These are phyloP conservation scores for Drosophila prosaltans DNA, from an alignment of 1,140 invertebrate species.

Conservation along the genomic window DNA sequence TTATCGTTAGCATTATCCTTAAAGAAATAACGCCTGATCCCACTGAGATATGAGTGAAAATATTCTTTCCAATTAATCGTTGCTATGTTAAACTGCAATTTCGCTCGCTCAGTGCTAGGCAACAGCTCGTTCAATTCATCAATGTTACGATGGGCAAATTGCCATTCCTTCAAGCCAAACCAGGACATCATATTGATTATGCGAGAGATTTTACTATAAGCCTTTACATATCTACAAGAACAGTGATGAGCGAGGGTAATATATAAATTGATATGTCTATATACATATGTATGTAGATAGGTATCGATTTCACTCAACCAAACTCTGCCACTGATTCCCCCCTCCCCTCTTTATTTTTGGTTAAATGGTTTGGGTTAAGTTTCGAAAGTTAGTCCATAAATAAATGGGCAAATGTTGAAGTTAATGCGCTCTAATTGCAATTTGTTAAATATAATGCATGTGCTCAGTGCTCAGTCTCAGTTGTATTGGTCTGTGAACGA, in stretches of 20 bases:
- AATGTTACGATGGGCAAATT: conserved; percentile 81
- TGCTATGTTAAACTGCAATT: conserved; percentile 83
- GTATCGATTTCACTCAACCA: neutral
- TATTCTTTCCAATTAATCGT: conserved; percentile 86
- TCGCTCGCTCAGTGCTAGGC: conserved; percentile 54
- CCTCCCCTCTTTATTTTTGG: neutral
- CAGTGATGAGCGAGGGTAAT: neutral
- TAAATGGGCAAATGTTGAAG: conserved; percentile 42
- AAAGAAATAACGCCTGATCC: conserved; percentile 85
- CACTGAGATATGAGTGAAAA: conserved; percentile 85
- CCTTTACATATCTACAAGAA: conserved; percentile 63
- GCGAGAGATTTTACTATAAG: conserved; percentile 77
- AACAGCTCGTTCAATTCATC: conserved; percentile 75
- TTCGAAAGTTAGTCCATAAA: conserved; percentile 54
- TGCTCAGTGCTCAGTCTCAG: conserved; percentile 9
- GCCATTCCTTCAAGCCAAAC: conserved; percentile 82
- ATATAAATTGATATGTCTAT: neutral
- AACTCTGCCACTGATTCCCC: too few species aligned
- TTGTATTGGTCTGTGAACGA: conserved; percentile 3
- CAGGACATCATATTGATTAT: conserved; percentile 83
- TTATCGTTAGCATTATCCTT: conserved; percentile 84
- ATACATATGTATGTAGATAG: too few species aligned
- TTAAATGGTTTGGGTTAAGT: conserved; percentile 14
- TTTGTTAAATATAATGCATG: conserved; percentile 59
- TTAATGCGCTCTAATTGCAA: conserved; percentile 71